A percentile compares a stretch with the other conserved stretches of the same genome.
phyloP scores from a whole-genome alignment of 2,888 invertebrate genomes.

The Drosophila mayaguana region DNA sequence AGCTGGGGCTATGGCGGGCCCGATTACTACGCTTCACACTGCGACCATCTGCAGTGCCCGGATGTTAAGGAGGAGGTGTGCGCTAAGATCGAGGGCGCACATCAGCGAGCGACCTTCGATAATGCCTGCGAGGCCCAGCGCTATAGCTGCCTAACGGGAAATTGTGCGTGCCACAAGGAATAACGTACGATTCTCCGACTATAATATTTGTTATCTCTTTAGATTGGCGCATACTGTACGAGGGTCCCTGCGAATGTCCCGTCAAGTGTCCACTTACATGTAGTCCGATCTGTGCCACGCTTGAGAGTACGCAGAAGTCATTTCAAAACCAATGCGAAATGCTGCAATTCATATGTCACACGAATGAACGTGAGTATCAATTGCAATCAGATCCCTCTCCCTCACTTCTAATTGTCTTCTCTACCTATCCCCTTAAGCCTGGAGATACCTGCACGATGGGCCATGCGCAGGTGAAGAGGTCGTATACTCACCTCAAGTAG shows the following conservation, averaged over 20 bases:
- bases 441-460: conserved; percentile 16
- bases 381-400: neutral
- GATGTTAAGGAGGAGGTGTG: conserved; percentile 19
- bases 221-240: conserved; percentile 37
- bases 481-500: neutral
- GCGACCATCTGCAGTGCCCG: conserved; percentile 28
- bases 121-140: conserved; percentile 42
- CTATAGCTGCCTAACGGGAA: conserved; percentile 31
- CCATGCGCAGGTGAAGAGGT: conserved; percentile 6
- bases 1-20: conserved; percentile 18
- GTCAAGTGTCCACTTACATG: conserved; percentile 9
- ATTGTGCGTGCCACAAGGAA: conserved; percentile 13
- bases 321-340: conserved; percentile 38
- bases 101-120: conserved; percentile 36
- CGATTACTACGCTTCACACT: conserved; percentile 3
- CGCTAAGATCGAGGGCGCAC: neutral
- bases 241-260: conserved; percentile 46
- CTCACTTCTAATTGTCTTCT: neutral
- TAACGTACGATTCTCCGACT: too few relatives aligned
- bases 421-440: conserved; percentile 15
- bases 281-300: conserved; percentile 30
- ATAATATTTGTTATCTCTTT: neutral
- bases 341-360: conserved; percentile 20
- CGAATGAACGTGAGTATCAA: conserved; percentile 34
- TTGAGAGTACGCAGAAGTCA: conserved; percentile 7